Percentiles rank a stretch among this genome's conserved stretches.
phyloP scores from a whole-genome alignment of 1,140 invertebrate genomes.

The Bombus soroeensis region DNA sequence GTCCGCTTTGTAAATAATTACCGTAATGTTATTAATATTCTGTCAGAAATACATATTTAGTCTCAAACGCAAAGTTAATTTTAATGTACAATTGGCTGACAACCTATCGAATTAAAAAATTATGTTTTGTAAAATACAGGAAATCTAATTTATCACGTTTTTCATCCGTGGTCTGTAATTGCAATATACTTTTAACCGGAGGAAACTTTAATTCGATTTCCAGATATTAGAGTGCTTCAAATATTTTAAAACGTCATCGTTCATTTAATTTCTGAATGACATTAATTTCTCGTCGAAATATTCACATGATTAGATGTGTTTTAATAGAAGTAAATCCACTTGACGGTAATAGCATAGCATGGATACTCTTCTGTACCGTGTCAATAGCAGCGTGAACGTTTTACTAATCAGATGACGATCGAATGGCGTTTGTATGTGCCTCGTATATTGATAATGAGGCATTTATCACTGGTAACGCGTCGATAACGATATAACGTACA shows the following conservation, averaged over 20 bases:
- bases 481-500: background rate
- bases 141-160: too few relatives aligned
- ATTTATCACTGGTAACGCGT: background rate
- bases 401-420: background rate
- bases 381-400: background rate
- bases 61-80: background rate
- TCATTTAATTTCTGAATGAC: too few relatives aligned
- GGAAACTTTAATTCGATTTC: background rate
- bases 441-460: background rate
- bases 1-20: too few relatives aligned
- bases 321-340: background rate
- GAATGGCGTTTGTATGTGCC: background rate
- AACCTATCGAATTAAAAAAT: too few relatives aligned
- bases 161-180: too few relatives aligned
- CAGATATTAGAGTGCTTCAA: background rate
- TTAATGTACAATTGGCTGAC: background rate
- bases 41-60: background rate
- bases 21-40: too few relatives aligned
- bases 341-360: background rate
- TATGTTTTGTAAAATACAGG: too few relatives aligned
- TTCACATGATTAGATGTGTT: background rate
- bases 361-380: background rate
- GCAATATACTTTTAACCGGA: too few relatives aligned
- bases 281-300: too few relatives aligned
- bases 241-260: too few relatives aligned